A percentile compares a stretch with the other conserved stretches of the same genome.
Evolutionary conservation across 2,113 vertebrate species (phyloP).

Genomic region (Hiodon tergisus): DNA sequence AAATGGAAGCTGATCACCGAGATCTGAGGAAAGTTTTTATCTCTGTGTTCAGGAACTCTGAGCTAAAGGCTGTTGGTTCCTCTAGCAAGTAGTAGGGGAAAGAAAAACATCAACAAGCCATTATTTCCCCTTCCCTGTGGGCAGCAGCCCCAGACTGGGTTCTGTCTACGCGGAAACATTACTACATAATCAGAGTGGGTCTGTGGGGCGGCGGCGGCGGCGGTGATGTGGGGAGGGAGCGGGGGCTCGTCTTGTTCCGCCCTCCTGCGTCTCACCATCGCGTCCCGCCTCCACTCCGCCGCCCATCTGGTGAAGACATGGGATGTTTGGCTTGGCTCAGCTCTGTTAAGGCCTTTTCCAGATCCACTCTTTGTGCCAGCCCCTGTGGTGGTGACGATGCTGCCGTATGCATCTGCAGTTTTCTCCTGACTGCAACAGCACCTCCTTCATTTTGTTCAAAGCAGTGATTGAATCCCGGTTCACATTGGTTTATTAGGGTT

Average conservation of each 20-base stretch:
- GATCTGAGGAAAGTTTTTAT: no score
- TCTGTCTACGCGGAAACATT: constrained; percentile 15
- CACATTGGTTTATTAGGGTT: constrained; percentile 5
- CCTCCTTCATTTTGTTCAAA: no score
- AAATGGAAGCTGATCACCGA: no score
- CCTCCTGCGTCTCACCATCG: constrained; percentile 22
- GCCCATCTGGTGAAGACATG: constrained; percentile 64
- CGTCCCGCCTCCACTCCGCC: constrained; percentile 47
- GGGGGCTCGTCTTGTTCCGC: neutral
- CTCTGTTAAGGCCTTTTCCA: constrained; percentile 44
- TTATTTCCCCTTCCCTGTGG: neutral
- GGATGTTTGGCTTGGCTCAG: constrained; percentile 60
- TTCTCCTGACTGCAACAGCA: no score
- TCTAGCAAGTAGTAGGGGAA: neutral
- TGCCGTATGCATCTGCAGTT: no score
- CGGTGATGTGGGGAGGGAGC: neutral
- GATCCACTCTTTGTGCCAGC: constrained; percentile 44
- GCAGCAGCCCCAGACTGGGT: constrained; percentile 3
- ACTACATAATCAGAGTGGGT: constrained; percentile 10
- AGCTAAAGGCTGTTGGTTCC: no score
- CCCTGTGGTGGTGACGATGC: constrained; percentile 48
- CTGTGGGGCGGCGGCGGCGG: neutral
- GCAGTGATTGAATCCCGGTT: neutral
- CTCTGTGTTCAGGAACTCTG: no score
- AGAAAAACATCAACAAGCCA: constrained; percentile 4